A percentile compares a stretch with the other conserved stretches of the same genome.
phyloP scores from a whole-genome alignment of 2,797 vertebrate genomes.

The Sylvilagus floridanus region DNA sequence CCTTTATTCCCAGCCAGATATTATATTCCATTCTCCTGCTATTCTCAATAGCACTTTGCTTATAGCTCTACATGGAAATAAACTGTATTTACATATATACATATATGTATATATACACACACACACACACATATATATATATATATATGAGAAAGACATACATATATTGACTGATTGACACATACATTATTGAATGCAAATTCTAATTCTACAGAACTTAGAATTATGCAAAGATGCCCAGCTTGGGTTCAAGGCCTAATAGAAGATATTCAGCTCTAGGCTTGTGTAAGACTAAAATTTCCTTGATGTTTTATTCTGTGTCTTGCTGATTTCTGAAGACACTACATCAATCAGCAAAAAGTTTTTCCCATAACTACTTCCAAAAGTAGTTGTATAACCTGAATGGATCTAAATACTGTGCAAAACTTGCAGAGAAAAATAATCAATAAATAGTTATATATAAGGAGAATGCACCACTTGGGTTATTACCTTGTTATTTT shows the following conservation, averaged over 20 bases:
- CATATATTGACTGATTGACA: background rate
- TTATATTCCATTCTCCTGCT: background rate
- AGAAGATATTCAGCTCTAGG: background rate
- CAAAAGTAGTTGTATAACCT: constrained; percentile 18
- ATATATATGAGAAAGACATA: background rate
- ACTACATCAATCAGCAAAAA: background rate
- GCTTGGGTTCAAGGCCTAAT: background rate
- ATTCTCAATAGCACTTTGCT: background rate
- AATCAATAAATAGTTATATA: background rate
- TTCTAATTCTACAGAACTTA: background rate
- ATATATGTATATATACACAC: no score
- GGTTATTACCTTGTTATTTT: constrained; percentile 7
- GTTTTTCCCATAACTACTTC: background rate
- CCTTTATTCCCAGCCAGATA: background rate
- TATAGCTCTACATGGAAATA: background rate
- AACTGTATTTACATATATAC: background rate
- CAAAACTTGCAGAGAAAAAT: constrained; percentile 15
- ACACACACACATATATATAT: background rate
- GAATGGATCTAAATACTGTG: constrained; percentile 37
- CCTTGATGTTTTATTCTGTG: constrained; percentile 10
- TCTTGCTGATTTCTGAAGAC: background rate
- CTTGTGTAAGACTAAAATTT: background rate
- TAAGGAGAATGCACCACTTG: background rate
- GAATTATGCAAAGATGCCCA: background rate
- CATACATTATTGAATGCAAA: constrained; percentile 7